Evolutionary conservation across 2,113 vertebrate genomes (phyloP).

Genomic region (Lamprotornis superbus): DNA sequence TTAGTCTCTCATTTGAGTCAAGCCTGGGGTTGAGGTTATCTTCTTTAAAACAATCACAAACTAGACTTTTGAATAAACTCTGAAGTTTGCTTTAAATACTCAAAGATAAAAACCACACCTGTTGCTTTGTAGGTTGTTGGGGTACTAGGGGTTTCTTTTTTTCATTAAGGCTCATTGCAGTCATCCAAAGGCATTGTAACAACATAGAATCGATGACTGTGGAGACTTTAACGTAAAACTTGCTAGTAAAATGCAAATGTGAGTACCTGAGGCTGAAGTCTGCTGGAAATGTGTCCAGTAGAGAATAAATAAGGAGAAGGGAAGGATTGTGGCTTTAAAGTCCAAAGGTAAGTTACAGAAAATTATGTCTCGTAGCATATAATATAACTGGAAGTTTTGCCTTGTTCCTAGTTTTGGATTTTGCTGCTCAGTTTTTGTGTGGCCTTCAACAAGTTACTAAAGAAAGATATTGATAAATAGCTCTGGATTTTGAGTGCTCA

Average conservation of each 20-base stretch:
- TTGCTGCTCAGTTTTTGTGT: not conserved
- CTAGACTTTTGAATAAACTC: not conserved
- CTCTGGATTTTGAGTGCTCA: slow-evolving; percentile 2
- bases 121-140: not conserved
- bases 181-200: not conserved
- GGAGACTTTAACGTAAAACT: not conserved
- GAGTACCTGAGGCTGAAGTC: not conserved
- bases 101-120: not conserved
- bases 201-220: not conserved
- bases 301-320: not conserved
- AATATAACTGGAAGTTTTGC: not conserved
- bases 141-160: not conserved
- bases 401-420: not conserved
- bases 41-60: not conserved
- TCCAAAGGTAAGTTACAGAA: not conserved
- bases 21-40: not conserved
- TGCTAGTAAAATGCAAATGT: not conserved
- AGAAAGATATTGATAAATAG: not conserved
- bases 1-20: not conserved
- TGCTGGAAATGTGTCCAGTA: not conserved
- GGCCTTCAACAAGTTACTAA: not conserved
- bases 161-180: not conserved
- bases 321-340: not conserved
- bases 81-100: not conserved
- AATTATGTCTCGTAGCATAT: not conserved